A percentile compares a stretch with the other conserved stretches of the same genome.
Evolutionary conservation across 2,888 invertebrate species (phyloP).

Genomic region (Tetramorium bicarinatum): DNA sequence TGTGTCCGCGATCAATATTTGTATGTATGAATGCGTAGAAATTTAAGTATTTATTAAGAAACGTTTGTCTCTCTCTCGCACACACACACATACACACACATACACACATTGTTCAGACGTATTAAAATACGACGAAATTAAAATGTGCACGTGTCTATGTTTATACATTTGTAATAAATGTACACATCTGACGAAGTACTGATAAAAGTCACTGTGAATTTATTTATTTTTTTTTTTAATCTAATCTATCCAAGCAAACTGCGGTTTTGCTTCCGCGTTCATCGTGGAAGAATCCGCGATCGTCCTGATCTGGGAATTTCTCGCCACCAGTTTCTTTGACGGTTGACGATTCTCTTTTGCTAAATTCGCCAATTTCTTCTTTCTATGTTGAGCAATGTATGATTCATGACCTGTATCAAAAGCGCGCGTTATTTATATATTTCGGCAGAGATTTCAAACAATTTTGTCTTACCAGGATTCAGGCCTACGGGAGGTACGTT

Average conservation of each 20-base stretch:
- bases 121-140: conserved; percentile 41
- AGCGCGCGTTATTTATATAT: not conserved
- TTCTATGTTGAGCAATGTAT: conserved; percentile 79
- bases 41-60: conserved; percentile 65
- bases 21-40: conserved; percentile 50
- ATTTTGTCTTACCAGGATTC: conserved; percentile 90
- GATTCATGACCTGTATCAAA: conserved; percentile 82
- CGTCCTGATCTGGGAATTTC: conserved; percentile 47
- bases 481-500: conserved; percentile 88
- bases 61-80: conserved; percentile 46
- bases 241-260: conserved; percentile 77
- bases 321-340: conserved; percentile 60
- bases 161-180: conserved; percentile 78
- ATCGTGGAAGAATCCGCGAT: conserved; percentile 43
- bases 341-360: conserved; percentile 60
- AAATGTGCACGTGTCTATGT: conserved; percentile 65
- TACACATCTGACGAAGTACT: conserved; percentile 56
- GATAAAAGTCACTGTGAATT: conserved; percentile 23
- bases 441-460: not conserved
- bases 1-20: conserved; percentile 52
- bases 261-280: conserved; percentile 60
- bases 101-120: conserved; percentile 46
- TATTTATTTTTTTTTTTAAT: conserved; percentile 38
- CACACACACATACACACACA: conserved; percentile 28
- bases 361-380: conserved; percentile 59